Percentiles rank a stretch among this genome's conserved stretches.
Evolutionary conservation across 2,888 invertebrate species (phyloP).

Genomic region (Andrena trimmerana): DNA sequence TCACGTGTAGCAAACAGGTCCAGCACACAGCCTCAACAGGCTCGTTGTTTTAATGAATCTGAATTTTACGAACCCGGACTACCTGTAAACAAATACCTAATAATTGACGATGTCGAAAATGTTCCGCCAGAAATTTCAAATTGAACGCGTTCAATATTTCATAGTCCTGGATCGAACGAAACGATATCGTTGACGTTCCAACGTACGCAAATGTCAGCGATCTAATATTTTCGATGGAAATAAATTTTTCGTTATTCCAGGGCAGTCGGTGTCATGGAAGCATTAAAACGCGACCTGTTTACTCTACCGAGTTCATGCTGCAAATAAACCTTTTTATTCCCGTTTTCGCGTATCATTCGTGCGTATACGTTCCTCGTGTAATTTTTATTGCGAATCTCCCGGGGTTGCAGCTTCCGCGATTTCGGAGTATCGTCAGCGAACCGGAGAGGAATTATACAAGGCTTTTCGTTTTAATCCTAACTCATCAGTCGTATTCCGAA

Average conservation of each 20-base stretch:
- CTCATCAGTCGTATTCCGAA: too few species aligned
- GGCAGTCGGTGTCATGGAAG: neutral
- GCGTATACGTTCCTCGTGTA: conserved; percentile 8
- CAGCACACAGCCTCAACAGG: too few species aligned
- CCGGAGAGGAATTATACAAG: conserved; percentile 20
- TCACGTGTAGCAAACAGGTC: too few species aligned
- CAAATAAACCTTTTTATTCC: conserved; percentile 43
- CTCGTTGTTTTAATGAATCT: neutral
- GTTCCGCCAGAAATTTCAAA: neutral
- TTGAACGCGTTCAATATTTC: conserved; percentile 2
- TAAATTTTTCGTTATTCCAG: conserved; percentile 29
- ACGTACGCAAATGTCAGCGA: neutral
- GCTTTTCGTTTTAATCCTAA: neutral
- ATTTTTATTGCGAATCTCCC: conserved; percentile 17
- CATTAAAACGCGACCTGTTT: conserved; percentile 29
- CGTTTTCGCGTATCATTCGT: neutral
- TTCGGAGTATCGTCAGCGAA: neutral
- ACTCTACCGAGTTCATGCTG: neutral
- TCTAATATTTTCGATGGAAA: conserved; percentile 16
- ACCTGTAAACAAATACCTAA: neutral
- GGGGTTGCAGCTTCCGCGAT: conserved; percentile 9
- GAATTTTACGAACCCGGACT: neutral
- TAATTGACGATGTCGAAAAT: neutral
- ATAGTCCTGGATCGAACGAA: conserved; percentile 1
- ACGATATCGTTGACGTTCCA: neutral